Conservation (phyloP, 2,113 vertebrate genomes). For the Chloroceryle aenea region DNA sequence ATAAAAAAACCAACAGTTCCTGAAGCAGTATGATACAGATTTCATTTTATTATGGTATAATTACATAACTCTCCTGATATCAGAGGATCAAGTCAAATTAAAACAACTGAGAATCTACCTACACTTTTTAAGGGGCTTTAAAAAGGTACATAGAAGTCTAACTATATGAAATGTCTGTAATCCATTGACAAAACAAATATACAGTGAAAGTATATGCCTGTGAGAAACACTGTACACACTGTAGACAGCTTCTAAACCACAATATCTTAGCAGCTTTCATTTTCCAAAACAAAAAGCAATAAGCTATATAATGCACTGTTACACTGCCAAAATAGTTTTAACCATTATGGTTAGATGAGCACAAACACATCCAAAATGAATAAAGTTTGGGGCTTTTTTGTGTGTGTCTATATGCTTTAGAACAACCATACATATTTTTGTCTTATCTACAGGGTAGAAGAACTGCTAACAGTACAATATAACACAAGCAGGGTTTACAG, state of each 20-base stretch:
- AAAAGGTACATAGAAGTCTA: neutral
- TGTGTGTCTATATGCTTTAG: neutral
- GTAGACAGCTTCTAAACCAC: constrained; percentile 69
- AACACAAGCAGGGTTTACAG: neutral
- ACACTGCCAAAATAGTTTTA: constrained; percentile 67
- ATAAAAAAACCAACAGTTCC: neutral
- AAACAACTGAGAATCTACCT: neutral
- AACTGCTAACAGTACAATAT: neutral
- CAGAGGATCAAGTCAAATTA: neutral
- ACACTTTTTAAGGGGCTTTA: neutral
- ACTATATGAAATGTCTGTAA: constrained; percentile 19
- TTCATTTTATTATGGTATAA: neutral
- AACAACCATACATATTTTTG: neutral
- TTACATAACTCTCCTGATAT: neutral
- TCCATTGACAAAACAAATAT: constrained; percentile 26
- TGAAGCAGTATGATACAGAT: neutral
- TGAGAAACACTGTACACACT: neutral
- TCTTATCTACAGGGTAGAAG: neutral
- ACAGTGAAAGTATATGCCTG: constrained; percentile 7
- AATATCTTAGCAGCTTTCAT: constrained; percentile 62
- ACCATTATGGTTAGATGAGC: constrained; percentile 56
- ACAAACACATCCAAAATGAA: constrained; percentile 54
- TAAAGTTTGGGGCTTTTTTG: neutral
- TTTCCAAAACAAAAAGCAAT: constrained; percentile 74
- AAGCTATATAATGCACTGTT: constrained; percentile 18